These are phyloP conservation scores for Triplophysa yarkandensis DNA, from an alignment of 2,797 vertebrate species.

Conservation along the genomic window DNA sequence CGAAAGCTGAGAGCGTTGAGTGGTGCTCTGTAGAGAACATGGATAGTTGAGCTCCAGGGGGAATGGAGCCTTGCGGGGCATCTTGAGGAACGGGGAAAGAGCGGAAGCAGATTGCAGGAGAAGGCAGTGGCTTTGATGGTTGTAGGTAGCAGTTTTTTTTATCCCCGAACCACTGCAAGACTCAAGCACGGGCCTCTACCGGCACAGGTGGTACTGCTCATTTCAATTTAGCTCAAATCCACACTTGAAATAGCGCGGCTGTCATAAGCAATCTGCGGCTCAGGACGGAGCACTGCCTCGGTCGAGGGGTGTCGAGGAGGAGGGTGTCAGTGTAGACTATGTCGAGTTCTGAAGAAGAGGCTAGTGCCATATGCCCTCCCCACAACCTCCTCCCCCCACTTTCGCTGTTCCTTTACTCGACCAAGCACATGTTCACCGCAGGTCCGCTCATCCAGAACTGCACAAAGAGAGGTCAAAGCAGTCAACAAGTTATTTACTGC, in stretches of 20 bases:
- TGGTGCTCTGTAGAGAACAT: slow-evolving; percentile 15
- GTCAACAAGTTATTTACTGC: slow-evolving; percentile 67
- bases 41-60: slow-evolving; percentile 33
- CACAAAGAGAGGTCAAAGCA: slow-evolving; percentile 66
- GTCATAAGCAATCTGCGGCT: slow-evolving; percentile 74
- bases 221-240: slow-evolving; percentile 80
- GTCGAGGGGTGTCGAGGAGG: slow-evolving; percentile 19
- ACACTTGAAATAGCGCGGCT: slow-evolving; percentile 75
- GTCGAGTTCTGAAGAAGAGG: slow-evolving; percentile 53
- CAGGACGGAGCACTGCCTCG: slow-evolving; percentile 70
- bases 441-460: slow-evolving; percentile 59
- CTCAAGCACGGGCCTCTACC: slow-evolving; percentile 47
- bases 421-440: slow-evolving; percentile 64
- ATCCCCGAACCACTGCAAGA: slow-evolving; percentile 44
- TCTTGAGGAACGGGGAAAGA: slow-evolving; percentile 50
- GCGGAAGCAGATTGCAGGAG: slow-evolving; percentile 72
- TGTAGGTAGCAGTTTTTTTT: slow-evolving; percentile 54
- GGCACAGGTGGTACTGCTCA: slow-evolving; percentile 80
- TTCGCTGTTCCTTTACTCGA: slow-evolving; percentile 59
- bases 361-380: slow-evolving; percentile 40
- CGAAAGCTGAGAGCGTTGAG: slow-evolving; percentile 27
- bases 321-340: slow-evolving; percentile 43
- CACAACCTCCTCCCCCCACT: slow-evolving; percentile 23
- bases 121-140: slow-evolving; percentile 73
- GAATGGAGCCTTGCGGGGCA: slow-evolving; percentile 38